Base-by-base conservation (phyloP, 2,113 vertebrate species). In the Gavia stellata region DNA sequence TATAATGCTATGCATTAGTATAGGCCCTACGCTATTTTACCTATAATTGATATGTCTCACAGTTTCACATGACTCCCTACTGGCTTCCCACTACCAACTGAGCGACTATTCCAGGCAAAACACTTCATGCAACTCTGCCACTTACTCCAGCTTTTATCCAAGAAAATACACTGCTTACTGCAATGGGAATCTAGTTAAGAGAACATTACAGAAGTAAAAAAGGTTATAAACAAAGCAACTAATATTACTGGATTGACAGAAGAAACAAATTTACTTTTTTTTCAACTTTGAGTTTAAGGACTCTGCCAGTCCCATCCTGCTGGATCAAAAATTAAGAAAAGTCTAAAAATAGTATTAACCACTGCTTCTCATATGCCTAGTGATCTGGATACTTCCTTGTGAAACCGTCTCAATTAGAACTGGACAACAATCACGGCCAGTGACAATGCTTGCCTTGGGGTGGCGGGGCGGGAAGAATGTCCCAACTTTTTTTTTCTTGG, bases 381-480 rank as follows among this genome's bases (percentile, higher is more conserved):
- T 47, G 38, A 63, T 24, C 28, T 58, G 24, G 12, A 2, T 70
- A 63, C 29, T 50, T 65, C 58, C 34, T 62, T 56, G 23, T 61
- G 34, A 86, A 94, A 72, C 50, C 20, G 47, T 36, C 65, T 66
- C 79, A 49, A 4, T 80, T 65, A 40, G 42, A 52, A 47, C 14
- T 6, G 24, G 47, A 52, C 42, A 31, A 49, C 0, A 6, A 81
- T 33, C 50, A 24, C 3, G 2, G 19, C 55, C 4, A 79, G 11
- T 19, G 75, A 77, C 52, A 36, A 33, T 5, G 31, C 16, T 40
- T 81, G 58, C 47, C 53, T 68, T 2, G 1, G 24, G 40, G 10
- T 59, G 56, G 31, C 0, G 0, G 13, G 7, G 8, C 4, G 4
- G 17, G 67, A 86, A 90, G 45, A 53, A 29, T 1, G 4, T 16